Evolutionary conservation across 1,140 invertebrate genomes (phyloP).

Genomic region (Drosophila cardini): DNA sequence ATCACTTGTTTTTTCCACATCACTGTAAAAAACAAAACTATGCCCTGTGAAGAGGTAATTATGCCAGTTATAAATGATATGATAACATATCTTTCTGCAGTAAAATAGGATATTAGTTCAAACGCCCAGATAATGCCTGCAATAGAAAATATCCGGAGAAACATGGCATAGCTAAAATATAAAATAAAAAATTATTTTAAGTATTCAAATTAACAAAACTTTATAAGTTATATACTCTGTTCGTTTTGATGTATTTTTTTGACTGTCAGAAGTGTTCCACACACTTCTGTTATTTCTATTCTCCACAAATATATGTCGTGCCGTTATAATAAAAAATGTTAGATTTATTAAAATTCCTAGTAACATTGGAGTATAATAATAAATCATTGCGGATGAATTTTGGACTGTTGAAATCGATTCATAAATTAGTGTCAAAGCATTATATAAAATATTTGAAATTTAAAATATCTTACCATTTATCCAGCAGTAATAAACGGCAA

Average conservation of each 20-base stretch:
- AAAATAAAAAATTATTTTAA: not conserved
- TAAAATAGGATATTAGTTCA: too few species aligned
- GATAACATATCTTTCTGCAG: too few species aligned
- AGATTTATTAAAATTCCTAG: not conserved
- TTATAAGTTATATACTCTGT: not conserved
- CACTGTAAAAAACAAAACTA: too few species aligned
- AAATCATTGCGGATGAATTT: conserved; percentile 7
- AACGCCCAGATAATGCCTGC: conserved; percentile 1
- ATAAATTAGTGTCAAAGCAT: not conserved
- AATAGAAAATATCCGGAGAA: conserved; percentile 11
- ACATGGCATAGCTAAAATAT: conserved; percentile 3
- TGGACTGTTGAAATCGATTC: not conserved
- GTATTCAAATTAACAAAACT: not conserved
- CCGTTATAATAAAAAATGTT: not conserved
- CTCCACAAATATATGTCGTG: conserved; percentile 4
- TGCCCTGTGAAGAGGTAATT: too few species aligned
- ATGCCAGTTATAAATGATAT: too few species aligned
- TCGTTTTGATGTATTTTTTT: not conserved
- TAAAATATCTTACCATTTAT: conserved; percentile 10
- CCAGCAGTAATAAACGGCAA: not conserved
- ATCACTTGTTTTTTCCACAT: too few species aligned
- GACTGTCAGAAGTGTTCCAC: not conserved
- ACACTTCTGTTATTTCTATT: not conserved
- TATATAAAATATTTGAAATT: not conserved
- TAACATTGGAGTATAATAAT: conserved; percentile 1